Evolutionary conservation across 2,888 invertebrate species (phyloP).

Genomic region (Drosophila affinis): DNA sequence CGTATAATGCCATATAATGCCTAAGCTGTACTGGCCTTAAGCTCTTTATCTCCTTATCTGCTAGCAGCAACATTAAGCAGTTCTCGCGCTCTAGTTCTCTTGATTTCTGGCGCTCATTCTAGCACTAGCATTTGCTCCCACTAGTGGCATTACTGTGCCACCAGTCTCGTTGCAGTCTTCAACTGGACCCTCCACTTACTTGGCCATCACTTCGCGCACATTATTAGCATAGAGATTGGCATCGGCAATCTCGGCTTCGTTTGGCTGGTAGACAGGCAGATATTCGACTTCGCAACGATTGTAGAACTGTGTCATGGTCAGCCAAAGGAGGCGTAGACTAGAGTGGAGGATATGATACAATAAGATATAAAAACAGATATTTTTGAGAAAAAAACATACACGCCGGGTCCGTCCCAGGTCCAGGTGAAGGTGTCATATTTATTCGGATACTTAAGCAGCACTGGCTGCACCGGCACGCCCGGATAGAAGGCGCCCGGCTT

Average conservation of each 20-base stretch:
- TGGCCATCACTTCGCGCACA: slow-evolving; percentile 95
- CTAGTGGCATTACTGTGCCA: too few species aligned
- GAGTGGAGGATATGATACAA: slow-evolving; percentile 42
- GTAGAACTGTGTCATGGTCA: slow-evolving; percentile 94
- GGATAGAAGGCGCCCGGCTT: slow-evolving; percentile 97
- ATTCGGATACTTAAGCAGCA: slow-evolving; percentile 95
- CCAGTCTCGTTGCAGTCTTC: too few species aligned
- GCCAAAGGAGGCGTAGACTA: slow-evolving; percentile 93
- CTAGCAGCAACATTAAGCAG: too few species aligned
- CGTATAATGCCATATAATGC: too few species aligned
- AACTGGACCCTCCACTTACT: slow-evolving; percentile 84
- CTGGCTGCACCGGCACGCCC: slow-evolving; percentile 97
- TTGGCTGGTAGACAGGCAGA: slow-evolving; percentile 95
- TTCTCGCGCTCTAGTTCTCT: too few species aligned
- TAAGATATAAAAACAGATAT: background rate
- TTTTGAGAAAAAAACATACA: slow-evolving; percentile 87
- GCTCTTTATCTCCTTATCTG: too few species aligned
- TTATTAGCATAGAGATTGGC: slow-evolving; percentile 95
- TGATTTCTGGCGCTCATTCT: too few species aligned
- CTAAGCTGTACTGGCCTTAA: too few species aligned
- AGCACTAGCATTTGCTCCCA: too few species aligned
- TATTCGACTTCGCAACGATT: slow-evolving; percentile 96
- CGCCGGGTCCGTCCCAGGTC: slow-evolving; percentile 98
- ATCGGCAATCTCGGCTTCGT: slow-evolving; percentile 89
- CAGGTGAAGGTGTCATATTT: slow-evolving; percentile 94